Evolutionary conservation across 2,797 vertebrate genomes (phyloP), one percentile per base, ranked within the genome.

Genomic region (Eulemur coronatus): DNA sequence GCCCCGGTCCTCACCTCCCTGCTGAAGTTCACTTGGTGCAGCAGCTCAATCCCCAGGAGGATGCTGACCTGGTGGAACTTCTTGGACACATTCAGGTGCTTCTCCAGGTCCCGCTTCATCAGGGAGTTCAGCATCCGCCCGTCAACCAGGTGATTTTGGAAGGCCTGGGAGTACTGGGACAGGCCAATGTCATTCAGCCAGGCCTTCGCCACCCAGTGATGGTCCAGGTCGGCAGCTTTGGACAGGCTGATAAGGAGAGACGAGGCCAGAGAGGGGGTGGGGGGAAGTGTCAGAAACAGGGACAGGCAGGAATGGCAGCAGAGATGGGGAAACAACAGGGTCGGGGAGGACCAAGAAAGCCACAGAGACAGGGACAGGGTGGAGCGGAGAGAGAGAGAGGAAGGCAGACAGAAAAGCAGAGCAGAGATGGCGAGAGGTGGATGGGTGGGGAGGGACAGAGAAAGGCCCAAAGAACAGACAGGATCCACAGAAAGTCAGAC

Each of bases 111-210:
- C 28, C 98, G 96, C 95, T 99, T 99, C 94, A 98, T 99, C 81
- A 99, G 98, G 2, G 99, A 99, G 97, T 99, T 99, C 81, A 99
- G 97, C 97, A 99, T 98, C 41, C 99, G 98, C 4, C 99, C 99
- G 0, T 99, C 99, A 28, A 99, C 99, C 57, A 99, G 98, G 97
- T 99, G 98, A 94, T 98, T 98, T 57, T 99, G 99, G 98, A 99
- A 99, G 82, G 98, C 98, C 97, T 99, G 99, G 14, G 99, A 99
- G 97, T 99, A 99, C 92, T 99, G 99, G 38, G 99, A 98, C 94
- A 99, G 98, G 3, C 99, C 99, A 20, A 99, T 98, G n/a, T 99
- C 99, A 4, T 98, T 99, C 96, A 99, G 98, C 99, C 99, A 99
- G 1, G 99, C 99, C 46, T 99, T 99, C 17, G 99, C 97, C 81